phyloP scores from a whole-genome alignment of 2,797 vertebrate genomes.

The Champsocephalus esox region DNA sequence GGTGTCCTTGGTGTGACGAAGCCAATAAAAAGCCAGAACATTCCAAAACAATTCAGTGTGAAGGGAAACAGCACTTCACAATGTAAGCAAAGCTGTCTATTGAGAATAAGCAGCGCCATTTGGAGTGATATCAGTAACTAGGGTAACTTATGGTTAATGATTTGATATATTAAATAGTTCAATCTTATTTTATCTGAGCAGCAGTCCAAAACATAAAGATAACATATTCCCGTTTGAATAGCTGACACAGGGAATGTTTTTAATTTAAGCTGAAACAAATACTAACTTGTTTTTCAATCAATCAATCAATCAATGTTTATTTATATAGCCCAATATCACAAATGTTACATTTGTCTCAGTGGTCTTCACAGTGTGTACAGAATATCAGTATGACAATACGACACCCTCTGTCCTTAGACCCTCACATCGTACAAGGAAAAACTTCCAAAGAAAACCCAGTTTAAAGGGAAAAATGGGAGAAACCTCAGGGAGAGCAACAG shows the following conservation, averaged over 20 bases:
- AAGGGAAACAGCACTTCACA: neutral
- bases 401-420: no score
- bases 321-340: no score
- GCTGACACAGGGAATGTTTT: neutral
- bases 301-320: no score
- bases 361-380: no score
- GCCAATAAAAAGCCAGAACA: no score
- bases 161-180: neutral
- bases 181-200: neutral
- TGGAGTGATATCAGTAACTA: neutral
- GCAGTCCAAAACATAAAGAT: neutral
- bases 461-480: no score
- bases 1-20: neutral
- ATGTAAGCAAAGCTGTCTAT: neutral
- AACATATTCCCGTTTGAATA: neutral
- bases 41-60: neutral
- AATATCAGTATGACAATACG: no score
- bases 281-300: neutral
- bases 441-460: no score
- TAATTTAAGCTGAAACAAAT: neutral
- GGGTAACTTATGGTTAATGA: neutral
- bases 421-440: no score
- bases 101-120: neutral
- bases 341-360: no score
- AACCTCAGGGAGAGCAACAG: no score